A percentile compares a stretch with the other conserved stretches of the same genome.
These are phyloP conservation scores for Nycticryphes semicollaris DNA, from an alignment of 2,113 vertebrate genomes.

Conservation along the genomic window DNA sequence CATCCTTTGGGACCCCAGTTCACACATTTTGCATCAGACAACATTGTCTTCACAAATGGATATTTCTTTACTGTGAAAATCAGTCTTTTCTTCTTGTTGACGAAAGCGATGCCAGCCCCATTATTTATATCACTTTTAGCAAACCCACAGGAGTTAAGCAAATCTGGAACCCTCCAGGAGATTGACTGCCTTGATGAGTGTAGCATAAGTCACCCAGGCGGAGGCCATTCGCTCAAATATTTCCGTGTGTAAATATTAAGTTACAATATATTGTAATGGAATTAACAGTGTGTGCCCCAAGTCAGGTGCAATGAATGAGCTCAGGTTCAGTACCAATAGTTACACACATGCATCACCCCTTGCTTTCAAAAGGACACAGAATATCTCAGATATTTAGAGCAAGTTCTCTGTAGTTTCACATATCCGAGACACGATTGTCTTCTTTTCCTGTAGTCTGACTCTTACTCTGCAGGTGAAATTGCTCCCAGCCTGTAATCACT, in stretches of 20 bases:
- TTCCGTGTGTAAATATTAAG: conserved; percentile 57
- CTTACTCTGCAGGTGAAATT: not conserved
- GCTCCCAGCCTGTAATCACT: not conserved
- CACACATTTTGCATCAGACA: conserved; percentile 31
- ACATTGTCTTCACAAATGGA: conserved; percentile 30
- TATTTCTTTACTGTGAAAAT: conserved; percentile 15
- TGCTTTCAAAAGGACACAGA: not conserved
- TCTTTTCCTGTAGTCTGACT: not conserved
- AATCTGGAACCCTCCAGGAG: conserved; percentile 49
- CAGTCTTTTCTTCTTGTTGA: conserved; percentile 18
- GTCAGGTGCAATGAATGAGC: conserved; percentile 37
- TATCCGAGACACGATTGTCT: not conserved
- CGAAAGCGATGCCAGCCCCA: conserved; percentile 1
- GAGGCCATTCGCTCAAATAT: conserved; percentile 44
- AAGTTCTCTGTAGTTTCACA: not conserved
- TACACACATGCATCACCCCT: not conserved
- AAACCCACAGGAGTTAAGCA: conserved; percentile 43
- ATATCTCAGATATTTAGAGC: not conserved
- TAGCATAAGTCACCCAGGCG: conserved; percentile 49
- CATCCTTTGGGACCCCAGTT: conserved; percentile 39
- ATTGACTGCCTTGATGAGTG: conserved; percentile 54
- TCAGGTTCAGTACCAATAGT: not conserved
- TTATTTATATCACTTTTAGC: conserved; percentile 41
- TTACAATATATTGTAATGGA: conserved; percentile 60
- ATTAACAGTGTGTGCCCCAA: conserved; percentile 40